phyloP scores from a whole-genome alignment of 2,113 vertebrate species.

The Sprattus sprattus region DNA sequence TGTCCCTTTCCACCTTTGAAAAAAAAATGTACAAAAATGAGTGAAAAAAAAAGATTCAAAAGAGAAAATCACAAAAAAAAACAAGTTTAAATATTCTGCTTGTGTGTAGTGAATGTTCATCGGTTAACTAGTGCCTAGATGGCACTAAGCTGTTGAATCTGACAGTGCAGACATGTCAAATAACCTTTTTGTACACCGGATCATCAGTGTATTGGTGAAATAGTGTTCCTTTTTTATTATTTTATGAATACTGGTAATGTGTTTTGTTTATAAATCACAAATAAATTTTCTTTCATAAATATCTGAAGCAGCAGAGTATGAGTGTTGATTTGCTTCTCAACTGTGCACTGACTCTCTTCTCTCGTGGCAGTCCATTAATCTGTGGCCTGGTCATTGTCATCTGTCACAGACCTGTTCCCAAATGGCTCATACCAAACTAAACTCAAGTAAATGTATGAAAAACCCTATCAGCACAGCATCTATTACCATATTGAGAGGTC shows the following conservation, averaged over 20 bases:
- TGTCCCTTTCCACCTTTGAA: slow-evolving; percentile 53
- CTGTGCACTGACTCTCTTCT: background rate
- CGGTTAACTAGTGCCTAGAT: slow-evolving; percentile 59
- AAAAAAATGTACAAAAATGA: slow-evolving; percentile 34
- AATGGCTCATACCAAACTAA: background rate
- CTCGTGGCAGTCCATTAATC: background rate
- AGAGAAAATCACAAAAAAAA: slow-evolving; percentile 31
- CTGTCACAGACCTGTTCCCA: background rate
- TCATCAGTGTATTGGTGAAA: slow-evolving; percentile 75
- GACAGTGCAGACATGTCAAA: slow-evolving; percentile 70
- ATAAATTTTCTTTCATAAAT: slow-evolving; percentile 80
- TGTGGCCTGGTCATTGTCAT: background rate
- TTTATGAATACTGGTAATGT: slow-evolving; percentile 75
- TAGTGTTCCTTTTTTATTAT: slow-evolving; percentile 70
- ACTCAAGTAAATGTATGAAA: background rate
- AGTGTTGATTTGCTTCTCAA: background rate
- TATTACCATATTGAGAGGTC: no score
- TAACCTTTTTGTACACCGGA: slow-evolving; percentile 75
- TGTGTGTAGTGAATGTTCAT: slow-evolving; percentile 77
- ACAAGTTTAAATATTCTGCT: slow-evolving; percentile 72
- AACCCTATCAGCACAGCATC: background rate
- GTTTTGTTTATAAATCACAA: slow-evolving; percentile 81
- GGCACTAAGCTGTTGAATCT: slow-evolving; percentile 63
- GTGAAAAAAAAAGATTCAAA: slow-evolving; percentile 50
- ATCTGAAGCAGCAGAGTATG: slow-evolving; percentile 44